These are phyloP conservation scores for Asbolus verrucosus DNA, from an alignment of 1,140 invertebrate species.

Conservation along the genomic window DNA sequence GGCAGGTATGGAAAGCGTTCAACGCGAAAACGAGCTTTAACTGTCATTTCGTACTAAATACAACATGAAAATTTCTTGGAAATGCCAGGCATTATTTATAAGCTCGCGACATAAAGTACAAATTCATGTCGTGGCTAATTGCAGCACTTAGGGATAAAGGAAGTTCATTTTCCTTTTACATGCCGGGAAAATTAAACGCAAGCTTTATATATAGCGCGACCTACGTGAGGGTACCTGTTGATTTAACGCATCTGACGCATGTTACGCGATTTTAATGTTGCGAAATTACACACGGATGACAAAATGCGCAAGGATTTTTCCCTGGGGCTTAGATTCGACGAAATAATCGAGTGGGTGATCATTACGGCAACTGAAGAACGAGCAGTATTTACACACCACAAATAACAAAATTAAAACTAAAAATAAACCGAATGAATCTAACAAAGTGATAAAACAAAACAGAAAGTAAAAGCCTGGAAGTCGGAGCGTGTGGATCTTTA, in stretches of 20 bases:
- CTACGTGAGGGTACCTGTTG: conserved; percentile 42
- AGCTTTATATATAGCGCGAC: conserved; percentile 17
- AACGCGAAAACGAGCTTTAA: conserved; percentile 19
- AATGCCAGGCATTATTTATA: conserved; percentile 44
- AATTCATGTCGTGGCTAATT: conserved; percentile 45
- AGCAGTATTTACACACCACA: no score
- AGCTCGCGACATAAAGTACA: conserved; percentile 45
- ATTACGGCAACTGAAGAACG: no score
- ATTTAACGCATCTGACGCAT: conserved; percentile 11
- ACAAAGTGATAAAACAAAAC: no score
- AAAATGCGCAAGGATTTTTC: no score
- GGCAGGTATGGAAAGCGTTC: conserved; percentile 4
- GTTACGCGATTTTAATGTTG: no score
- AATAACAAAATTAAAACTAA: no score
- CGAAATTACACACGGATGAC: no score
- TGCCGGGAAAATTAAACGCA: conserved; percentile 41
- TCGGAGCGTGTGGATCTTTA: no score
- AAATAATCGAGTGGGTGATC: not conserved
- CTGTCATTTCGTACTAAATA: conserved; percentile 38
- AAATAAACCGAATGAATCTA: no score
- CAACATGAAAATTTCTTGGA: conserved; percentile 46
- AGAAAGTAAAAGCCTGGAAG: no score
- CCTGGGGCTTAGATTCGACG: not conserved
- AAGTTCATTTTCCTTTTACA: conserved; percentile 45
- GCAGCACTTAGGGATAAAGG: conserved; percentile 43